phyloP scores from a whole-genome alignment of 2,888 invertebrate genomes.

The Nemurella pictetii region DNA sequence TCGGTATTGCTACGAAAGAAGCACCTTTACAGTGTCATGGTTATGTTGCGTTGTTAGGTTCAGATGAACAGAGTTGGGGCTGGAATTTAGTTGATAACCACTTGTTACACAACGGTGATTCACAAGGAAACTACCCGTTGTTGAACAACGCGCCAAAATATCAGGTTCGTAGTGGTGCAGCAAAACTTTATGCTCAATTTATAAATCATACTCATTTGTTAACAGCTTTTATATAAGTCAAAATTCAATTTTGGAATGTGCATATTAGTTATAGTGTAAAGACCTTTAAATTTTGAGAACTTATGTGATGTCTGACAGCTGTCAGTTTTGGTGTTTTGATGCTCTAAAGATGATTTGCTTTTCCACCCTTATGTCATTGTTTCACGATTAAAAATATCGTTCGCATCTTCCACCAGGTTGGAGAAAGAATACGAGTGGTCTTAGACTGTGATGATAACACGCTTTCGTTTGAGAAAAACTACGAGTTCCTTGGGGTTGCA shows the following conservation, averaged over 20 bases:
- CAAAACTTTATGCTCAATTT: not conserved
- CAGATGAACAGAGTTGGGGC: conserved; percentile 98
- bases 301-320: not conserved
- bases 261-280: not conserved
- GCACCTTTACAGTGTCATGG: conserved; percentile 92
- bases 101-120: conserved; percentile 93
- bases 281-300: not conserved
- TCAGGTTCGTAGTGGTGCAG: conserved; percentile 58
- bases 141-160: conserved; percentile 97
- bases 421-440: conserved; percentile 94
- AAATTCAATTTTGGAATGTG: not conserved
- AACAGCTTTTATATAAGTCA: not conserved
- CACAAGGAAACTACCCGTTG: conserved; percentile 90
- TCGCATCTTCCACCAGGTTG: conserved; percentile 68
- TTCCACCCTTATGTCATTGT: not conserved
- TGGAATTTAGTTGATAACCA: conserved; percentile 99
- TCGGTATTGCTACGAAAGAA: conserved; percentile 93
- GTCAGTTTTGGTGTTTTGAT: not conserved
- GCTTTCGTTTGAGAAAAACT: conserved; percentile 95
- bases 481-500: conserved; percentile 97
- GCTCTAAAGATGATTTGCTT: no score
- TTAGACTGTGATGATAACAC: conserved; percentile 97
- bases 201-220: not conserved
- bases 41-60: conserved; percentile 91
- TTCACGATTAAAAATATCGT: not conserved